phyloP scores from a whole-genome alignment of 2,113 vertebrate species.

The Sterna hirundo region DNA sequence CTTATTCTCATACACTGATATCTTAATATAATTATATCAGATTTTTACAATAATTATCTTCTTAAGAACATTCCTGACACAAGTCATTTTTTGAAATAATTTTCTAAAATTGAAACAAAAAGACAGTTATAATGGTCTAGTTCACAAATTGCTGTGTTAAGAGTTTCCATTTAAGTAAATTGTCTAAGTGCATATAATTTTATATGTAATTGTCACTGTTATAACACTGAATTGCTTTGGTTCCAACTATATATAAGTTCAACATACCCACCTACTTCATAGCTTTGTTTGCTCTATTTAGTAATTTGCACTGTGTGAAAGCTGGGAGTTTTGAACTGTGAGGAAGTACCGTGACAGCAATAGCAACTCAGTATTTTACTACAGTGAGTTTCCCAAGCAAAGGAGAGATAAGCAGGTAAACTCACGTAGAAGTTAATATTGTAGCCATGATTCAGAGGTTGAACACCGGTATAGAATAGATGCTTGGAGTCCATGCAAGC shows the following conservation, averaged over 20 bases:
- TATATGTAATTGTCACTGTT: constrained; percentile 16
- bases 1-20: neutral
- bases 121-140: constrained; percentile 3
- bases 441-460: neutral
- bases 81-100: neutral
- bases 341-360: neutral
- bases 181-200: constrained; percentile 34
- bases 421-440: neutral
- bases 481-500: neutral
- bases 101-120: constrained; percentile 23
- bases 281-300: neutral
- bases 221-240: neutral
- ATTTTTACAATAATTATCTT: constrained; percentile 32
- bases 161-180: constrained; percentile 46
- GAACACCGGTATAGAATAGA: neutral
- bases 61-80: neutral
- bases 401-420: neutral
- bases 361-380: neutral
- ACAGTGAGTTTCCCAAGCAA: neutral
- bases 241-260: neutral
- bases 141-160: constrained; percentile 48
- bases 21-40: neutral
- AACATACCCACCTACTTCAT: neutral
- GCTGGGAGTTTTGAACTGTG: neutral
- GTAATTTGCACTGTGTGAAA: neutral